Conservation (phyloP, 2,113 vertebrate species). For the Serinus canaria region DNA sequence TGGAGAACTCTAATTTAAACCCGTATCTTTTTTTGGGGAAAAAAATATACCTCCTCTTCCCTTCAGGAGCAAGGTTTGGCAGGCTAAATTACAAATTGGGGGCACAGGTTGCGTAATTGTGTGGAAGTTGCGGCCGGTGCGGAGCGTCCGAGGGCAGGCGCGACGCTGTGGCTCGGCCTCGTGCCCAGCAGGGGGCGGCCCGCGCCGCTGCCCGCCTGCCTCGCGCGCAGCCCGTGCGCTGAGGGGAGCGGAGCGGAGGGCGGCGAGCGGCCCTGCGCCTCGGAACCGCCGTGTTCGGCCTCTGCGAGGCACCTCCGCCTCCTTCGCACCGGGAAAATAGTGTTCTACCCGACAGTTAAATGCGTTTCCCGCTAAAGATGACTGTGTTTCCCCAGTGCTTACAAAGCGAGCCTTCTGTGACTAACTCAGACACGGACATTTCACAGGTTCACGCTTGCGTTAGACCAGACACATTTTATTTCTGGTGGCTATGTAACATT, state of each 20-base stretch:
- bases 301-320: background rate
- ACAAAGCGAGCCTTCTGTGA: background rate
- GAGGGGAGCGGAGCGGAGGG: background rate
- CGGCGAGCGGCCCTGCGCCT: background rate
- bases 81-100: background rate
- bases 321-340: background rate
- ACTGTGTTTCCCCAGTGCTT: background rate
- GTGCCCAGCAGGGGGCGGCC: background rate
- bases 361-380: background rate
- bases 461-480: background rate
- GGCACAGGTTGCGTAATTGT: background rate
- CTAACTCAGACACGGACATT: background rate
- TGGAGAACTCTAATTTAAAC: background rate
- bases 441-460: background rate
- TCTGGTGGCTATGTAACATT: background rate
- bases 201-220: background rate
- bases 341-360: background rate
- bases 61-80: background rate
- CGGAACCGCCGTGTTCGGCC: background rate
- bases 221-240: rapidly evolving
- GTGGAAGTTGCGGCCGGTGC: background rate
- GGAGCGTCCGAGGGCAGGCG: background rate
- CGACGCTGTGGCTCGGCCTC: background rate
- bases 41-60: background rate
- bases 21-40: rapidly evolving